These are phyloP conservation scores for Apodemia zela DNA, from an alignment of 2,888 invertebrate species.

Conservation along the genomic window DNA sequence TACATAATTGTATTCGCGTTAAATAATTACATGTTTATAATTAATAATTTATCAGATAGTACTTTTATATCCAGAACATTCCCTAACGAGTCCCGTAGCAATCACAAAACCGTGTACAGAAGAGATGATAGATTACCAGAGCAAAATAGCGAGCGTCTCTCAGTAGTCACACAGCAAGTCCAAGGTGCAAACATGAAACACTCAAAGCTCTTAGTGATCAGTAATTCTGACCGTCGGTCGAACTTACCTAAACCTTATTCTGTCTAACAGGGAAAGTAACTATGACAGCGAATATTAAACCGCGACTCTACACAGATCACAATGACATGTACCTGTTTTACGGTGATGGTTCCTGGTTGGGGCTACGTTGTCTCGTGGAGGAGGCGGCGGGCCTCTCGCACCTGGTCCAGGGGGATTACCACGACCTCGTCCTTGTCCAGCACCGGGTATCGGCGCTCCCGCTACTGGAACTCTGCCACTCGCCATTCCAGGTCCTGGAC, in stretches of 20 bases:
- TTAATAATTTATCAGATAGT: conserved; percentile 2
- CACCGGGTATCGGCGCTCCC: conserved; percentile 38
- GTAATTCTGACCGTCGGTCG: conserved; percentile 59
- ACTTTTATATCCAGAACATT: not conserved
- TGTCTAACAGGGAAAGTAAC: conserved; percentile 57
- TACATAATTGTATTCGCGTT: not conserved
- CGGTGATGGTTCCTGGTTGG: conserved; percentile 67
- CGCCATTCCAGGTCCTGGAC: conserved; percentile 36
- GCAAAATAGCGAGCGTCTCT: conserved; percentile 78
- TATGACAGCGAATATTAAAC: conserved; percentile 55
- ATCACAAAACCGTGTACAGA: conserved; percentile 74
- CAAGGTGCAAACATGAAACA: conserved; percentile 82
- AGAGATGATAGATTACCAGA: conserved; percentile 78
- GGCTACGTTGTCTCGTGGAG: conserved; percentile 86
- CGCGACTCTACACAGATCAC: conserved; percentile 46
- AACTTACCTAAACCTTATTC: conserved; percentile 63
- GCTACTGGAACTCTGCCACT: conserved; percentile 39
- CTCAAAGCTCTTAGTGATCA: conserved; percentile 80
- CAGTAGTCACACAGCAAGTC: conserved; percentile 80
- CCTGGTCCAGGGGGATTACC: conserved; percentile 82
- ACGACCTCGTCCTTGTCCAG: conserved; percentile 41
- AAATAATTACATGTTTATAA: not conserved
- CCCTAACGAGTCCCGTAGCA: conserved; percentile 69
- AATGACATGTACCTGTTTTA: conserved; percentile 63
- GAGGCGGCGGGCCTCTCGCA: conserved; percentile 93